phyloP scores from a whole-genome alignment of 2,113 vertebrate species.

The Rhea pennata region DNA sequence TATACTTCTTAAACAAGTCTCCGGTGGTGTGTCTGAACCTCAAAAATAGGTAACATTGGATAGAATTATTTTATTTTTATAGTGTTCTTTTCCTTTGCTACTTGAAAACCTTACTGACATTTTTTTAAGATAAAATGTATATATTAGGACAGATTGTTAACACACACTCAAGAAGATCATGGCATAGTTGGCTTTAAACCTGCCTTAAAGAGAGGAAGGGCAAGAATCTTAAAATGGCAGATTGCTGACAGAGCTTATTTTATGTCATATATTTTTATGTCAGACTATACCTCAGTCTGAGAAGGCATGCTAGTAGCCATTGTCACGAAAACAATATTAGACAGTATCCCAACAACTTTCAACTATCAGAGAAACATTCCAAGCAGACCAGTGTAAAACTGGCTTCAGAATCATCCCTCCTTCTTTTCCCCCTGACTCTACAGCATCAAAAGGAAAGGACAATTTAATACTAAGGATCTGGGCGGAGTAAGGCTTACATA shows the following conservation, averaged over 20 bases:
- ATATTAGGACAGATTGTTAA: neutral
- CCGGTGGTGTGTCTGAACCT: neutral
- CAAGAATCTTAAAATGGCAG: neutral
- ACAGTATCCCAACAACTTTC: neutral
- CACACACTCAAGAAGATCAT: neutral
- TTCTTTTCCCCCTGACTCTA: too few relatives aligned
- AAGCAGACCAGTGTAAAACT: too few relatives aligned
- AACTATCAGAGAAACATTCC: neutral
- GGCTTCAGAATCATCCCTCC: too few relatives aligned
- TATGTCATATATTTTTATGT: neutral
- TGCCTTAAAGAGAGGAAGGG: neutral
- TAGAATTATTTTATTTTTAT: neutral
- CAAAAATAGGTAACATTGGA: neutral
- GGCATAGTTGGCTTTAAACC: neutral
- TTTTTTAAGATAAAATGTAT: neutral
- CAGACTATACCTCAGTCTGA: neutral
- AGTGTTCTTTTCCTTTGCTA: neutral
- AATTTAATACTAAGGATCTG: neutral
- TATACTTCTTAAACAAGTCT: neutral
- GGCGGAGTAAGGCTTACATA: neutral
- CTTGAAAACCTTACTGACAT: neutral
- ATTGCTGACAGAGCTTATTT: neutral
- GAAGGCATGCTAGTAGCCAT: neutral
- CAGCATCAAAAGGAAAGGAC: neutral
- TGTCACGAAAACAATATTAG: neutral